Evolutionary conservation across 2,888 invertebrate genomes (phyloP), one percentile per base, ranked within the genome.

Genomic region (Xestia rhomboidea): DNA sequence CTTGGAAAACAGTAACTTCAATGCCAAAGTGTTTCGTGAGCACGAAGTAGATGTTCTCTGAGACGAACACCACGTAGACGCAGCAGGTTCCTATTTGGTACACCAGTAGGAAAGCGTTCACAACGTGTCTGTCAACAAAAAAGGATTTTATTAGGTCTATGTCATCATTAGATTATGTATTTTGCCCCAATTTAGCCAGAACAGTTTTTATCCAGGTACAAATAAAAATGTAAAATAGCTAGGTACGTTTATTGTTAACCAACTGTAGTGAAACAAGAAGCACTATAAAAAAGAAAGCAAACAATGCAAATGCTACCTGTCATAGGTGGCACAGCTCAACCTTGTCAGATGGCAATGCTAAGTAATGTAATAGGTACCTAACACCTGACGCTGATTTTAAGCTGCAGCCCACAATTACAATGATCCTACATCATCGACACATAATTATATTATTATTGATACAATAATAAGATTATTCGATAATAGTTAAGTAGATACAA

Each of bases 81-180:
- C 99, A 99, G 93, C 99, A 99, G 69, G 99, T 99, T 68, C 99
- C 99, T 89, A 99, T 97, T 95, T 99, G 99, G 89, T 99, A 99
- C 73, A 99, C 97, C 84, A 99, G 93, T 6, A 98, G 96, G 90
- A 98, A 98, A 0, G 96, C 95, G 91, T 98, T 98, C 41, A 98
- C 97, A 13, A 98, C 94, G 85, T 98, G 97, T 76, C 98, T 98
- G 96, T 93, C 93, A 77, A 87, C 82, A 76, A 76, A 69, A n/a
- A 11, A 81, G 2, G 1, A 10, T 18, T 30, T 60, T 34, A 62
- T 21, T 49, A 63, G 8, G 15, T 30, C 13, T 66, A 38, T 24
- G 34, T 15, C 18, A n/a, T 27, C 21, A 62, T 21, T 21, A 34
- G 10, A 62, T 21, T 30, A 30, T 57, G 15, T 7, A 13, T 27